Base-by-base conservation (phyloP, 2,888 invertebrate genomes). In the Trissoscelio sp. region DNA sequence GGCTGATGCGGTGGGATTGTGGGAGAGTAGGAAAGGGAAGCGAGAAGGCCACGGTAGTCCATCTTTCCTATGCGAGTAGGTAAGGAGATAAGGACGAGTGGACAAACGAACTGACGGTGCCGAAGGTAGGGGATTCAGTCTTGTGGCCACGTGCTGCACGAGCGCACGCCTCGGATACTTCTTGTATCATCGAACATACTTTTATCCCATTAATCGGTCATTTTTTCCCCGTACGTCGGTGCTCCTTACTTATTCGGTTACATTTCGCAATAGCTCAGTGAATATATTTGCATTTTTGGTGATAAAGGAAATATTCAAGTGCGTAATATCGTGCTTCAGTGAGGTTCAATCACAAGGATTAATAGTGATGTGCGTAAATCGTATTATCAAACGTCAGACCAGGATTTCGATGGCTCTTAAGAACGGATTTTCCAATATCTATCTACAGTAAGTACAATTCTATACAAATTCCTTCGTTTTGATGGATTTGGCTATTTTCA, bases 141-240 rank as follows among this genome's bases (percentile, higher is more conserved):
- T 90, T 87, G 88, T 88, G 88, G 90, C 90, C 90, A 90, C 90
- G 90, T 90, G 90, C 90, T 90, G 88, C 88, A 89, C 88, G 90
- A 89, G 88, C 90, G 89, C 90, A 90, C 90, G 89, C 89, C 88
- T 88, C 87, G 89, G 86, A 51, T 77, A 72, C 77, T 70, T 83
- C 85, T 84, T 77, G 83, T 85, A 85, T 81, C 85, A 86, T 79
- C 83, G 24, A 67, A 44, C 39, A 42, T 48, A 60, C 48, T 48
- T 37, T 37, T 57, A 18, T 34, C 34, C 46, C 24, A 12, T 48
- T 42, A 39, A 22, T 37, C 60, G 31, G n/a, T n/a, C n/a, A n/a
- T 11, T 11, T 18, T 66, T 39, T 44, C 48, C 16, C 24, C 5
- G 9, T 22, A 22, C 34, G 31, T 46, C 46, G 22, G 67, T 28